These are phyloP conservation scores for Drosophila melanogaster DNA, from an alignment of 1,140 invertebrate species.

Conservation along the genomic window Release_6_plus_ISO1_MT NC_004354.4:18135501-18136000, in stretches of 20 bases:
- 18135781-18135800: neutral
- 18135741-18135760: neutral
- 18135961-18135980: constrained; percentile 23
- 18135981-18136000: constrained; percentile 25
- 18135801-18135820: neutral
- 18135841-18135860: too few species aligned
- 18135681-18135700: neutral
- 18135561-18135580: too few species aligned
- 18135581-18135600: too few species aligned
- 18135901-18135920: constrained; percentile 22
- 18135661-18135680: neutral
- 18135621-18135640: neutral
- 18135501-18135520: neutral
- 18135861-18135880: neutral
- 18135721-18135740: neutral
- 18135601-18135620: too few species aligned
- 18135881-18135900: neutral
- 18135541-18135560: too few species aligned
- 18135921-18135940: neutral
- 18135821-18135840: too few species aligned
- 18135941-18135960: neutral
- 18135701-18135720: neutral
- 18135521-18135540: neutral
- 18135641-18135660: neutral
- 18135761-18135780: neutral